A percentile compares a stretch with the other conserved stretches of the same genome.
Evolutionary conservation across 2,797 vertebrate genomes (phyloP).

Genomic region (Eospalax fontanierii): DNA sequence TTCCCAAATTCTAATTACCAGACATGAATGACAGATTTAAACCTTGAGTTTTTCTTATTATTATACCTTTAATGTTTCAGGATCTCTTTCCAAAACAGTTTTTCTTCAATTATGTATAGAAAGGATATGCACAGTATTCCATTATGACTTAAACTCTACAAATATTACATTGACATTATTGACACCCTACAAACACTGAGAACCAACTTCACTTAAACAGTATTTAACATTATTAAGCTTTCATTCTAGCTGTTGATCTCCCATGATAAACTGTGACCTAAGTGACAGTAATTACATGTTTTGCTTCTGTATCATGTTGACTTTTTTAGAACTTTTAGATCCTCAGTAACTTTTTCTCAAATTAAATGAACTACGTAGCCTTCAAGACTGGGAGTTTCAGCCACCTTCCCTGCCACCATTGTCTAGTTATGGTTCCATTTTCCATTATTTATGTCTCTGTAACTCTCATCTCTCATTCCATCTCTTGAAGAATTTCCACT

Average conservation of each 20-base stretch:
- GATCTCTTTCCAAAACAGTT: not conserved
- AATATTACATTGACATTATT: not conserved
- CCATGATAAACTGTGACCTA: not conserved
- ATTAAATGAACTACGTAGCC: constrained; percentile 10
- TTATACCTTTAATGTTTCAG: not conserved
- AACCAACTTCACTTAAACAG: not conserved
- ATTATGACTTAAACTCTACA: not conserved
- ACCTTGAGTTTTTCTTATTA: not conserved
- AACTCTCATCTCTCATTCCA: not conserved
- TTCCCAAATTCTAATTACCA: not conserved
- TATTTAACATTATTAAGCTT: not conserved
- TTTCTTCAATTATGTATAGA: not conserved
- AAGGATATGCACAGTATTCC: not conserved
- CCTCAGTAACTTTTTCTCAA: not conserved
- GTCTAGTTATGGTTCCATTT: not conserved
- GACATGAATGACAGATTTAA: not conserved
- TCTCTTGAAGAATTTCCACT: not conserved
- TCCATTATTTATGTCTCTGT: not conserved
- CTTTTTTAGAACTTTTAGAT: not conserved
- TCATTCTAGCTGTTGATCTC: not conserved
- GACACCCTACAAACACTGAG: not conserved
- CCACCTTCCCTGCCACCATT: accelerated
- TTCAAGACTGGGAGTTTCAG: not conserved
- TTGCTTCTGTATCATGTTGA: not conserved
- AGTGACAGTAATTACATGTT: not conserved